Base-by-base conservation (phyloP, 2,888 invertebrate species). In the Panopea generosa region DNA sequence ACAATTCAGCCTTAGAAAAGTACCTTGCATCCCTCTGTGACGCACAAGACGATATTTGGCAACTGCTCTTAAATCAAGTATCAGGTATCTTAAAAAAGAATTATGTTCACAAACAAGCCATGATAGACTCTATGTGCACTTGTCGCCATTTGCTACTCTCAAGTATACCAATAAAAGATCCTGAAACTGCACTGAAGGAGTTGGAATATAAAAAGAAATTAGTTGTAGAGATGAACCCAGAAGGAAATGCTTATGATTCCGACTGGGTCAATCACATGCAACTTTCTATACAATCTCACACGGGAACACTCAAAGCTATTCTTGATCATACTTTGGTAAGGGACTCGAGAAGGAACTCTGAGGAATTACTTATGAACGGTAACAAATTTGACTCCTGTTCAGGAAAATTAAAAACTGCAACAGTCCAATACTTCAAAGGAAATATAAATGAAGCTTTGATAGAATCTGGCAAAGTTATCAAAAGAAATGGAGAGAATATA, bases 371-470 rank as follows among this genome's bases (percentile, higher is more conserved):
- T 1, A n/a, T 29, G 20, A 20, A 33, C 18, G 55, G 18, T 6
- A 29, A 20, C 29, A 4, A 55, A 55, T 29, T 55, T n/a, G 55
- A 55, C 18, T 29, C 29, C 20, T 55, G 55, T 33, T 55, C 55
- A 16, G 55, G 55, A 4, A 55, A 55, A n/a, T 29, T 55, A 55
- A 55, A 55, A 33, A 33, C 27, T 9, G 55, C 55, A 16, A 55
- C 55, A 16, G 55, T 55, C 7, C 2, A 29, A 55, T 55, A 18
- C 33, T 29, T 16, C 18, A 11, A 18, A 6, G 33, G 26, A 11
- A 18, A 55, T 11, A 29, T 16, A 18, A 18, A 16, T 29, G 18
- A 55, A 29, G 55, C 29, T 14, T 29, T 29, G 18, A 7, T 29
- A 7, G 33, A 29, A 16, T 29, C 55, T n/a, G 11, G 9, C 1